Base-by-base conservation (phyloP, 2,888 invertebrate species). In the Nineta flava region DNA sequence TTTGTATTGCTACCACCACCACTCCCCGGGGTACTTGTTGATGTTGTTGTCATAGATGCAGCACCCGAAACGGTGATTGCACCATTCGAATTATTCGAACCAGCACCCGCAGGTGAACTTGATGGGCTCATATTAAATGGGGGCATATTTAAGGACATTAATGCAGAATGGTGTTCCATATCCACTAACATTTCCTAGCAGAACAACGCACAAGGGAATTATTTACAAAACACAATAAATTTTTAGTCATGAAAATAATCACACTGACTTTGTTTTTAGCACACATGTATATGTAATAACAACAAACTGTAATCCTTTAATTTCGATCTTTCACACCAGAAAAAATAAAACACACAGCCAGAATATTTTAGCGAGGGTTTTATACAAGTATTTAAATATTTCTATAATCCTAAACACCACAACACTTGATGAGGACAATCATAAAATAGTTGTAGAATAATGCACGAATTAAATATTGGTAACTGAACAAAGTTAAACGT, bases 111-210 rank as follows among this genome's bases (percentile, higher is more conserved):
- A 61, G 77, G 80, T 62, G 83, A 83, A 59, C 80, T 77, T 59
- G 80, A 80, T 57, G 84, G 83, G 62, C 81, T 83, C 70, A 84
- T 72, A 64, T 82, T 82, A 70, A 87, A 88, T 59, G 87, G 84
- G 72, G 87, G 85, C 83, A 88, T 86, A 74, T 85, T 87, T 64
- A 87, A 78, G 69, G 87, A 86, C 75, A 87, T 82, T 73, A 87
- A 77, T 75, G 84, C 81, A 75, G 78, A 73, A 69, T 79, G 76
- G 72, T 84, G 86, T 74, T 88, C 87, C 88, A 88, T 88, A 71
- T 81, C 80, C 73, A 81, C 79, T 79, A 81, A 78, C 82, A 82
- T 82, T 72, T 74, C 75, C 70, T 59, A 44, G 26, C 42, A 19
- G 15, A 15, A 42, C 42, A 44, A 44, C 44, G 19, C 44, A 44